Percentiles rank a stretch among this genome's conserved stretches.
Conservation (phyloP, 2,113 vertebrate species). For the Platysteira castanea region DNA sequence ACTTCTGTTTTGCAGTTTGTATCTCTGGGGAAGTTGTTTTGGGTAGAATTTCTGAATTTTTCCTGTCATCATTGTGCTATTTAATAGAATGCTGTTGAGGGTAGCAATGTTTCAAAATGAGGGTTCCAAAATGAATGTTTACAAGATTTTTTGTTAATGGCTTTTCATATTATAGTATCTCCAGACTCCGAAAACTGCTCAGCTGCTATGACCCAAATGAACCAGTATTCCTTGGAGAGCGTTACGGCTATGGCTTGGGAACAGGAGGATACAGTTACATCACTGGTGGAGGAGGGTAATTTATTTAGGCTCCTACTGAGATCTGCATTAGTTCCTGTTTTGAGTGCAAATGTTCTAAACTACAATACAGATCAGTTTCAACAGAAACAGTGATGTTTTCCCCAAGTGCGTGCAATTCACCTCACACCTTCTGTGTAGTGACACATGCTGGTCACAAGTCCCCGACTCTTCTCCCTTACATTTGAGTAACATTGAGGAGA, state of each 20-base stretch:
- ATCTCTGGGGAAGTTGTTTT: not conserved
- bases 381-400: not conserved
- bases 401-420: not conserved
- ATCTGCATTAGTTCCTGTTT: not conserved
- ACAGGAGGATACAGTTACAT: constrained; percentile 96
- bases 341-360: not conserved
- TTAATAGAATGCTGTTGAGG: not conserved
- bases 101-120: not conserved
- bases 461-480: not conserved
- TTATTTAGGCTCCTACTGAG: not conserved
- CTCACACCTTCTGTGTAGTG: not conserved
- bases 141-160: not conserved
- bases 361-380: not conserved
- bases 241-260: constrained; percentile 91
- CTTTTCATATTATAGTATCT: constrained; percentile 74
- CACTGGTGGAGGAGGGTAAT: constrained; percentile 96
- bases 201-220: constrained; percentile 88
- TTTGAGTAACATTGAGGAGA: not conserved
- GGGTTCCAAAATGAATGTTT: not conserved
- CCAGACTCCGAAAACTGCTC: constrained; percentile 84
- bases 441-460: not conserved
- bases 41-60: not conserved
- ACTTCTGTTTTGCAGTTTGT: not conserved
- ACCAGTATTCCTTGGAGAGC: constrained; percentile 88
- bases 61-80: not conserved